Base-by-base conservation (phyloP, 2,888 invertebrate genomes). In the Napeogenes sylphis region DNA sequence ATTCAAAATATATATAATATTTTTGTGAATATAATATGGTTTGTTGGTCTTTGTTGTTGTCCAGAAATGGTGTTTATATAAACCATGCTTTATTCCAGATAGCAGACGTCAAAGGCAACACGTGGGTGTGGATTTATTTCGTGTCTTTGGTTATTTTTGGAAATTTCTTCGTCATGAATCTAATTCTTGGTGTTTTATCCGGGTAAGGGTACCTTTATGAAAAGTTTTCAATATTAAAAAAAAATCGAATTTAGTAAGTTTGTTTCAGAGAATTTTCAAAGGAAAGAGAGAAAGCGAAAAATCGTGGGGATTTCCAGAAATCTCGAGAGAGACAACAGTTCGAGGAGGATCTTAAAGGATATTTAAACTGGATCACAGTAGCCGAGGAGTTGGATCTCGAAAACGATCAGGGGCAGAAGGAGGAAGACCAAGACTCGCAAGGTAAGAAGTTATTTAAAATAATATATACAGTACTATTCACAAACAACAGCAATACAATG, bases 91-190 rank as follows among this genome's bases (percentile, higher is more conserved):
- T 30, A 59, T 91, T 91, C 65, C 83, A 98, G 98, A 96, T 99
- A 79, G 95, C 98, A 89, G 97, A 99, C 85, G 95, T 98, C 6
- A 94, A 97, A 92, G 99, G 98, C 42, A 96, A 95, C 81, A 94
- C 95, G 12, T 99, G 98, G 98, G 97, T 99, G 68, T 99, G 99
- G 99, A 95, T 97, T 62, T 99, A 99, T 85, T 99, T 99, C 81
- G 96, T 99, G 70, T 98, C 99, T 35, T 94, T 99, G 93, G 99
- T 99, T 71, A 99, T 99, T 73, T 94, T 99, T 74, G 99, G 99
- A 66, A 99, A 99, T 74, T 99, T 99, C 91, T 99, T 99, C 91
- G 99, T 99, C 71, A 98, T 99, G 96, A 99, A 99, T 88, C 94
- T 99, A 58, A 99, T 99, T 94, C 97, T 99, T 84, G 99, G 99